Base-by-base conservation (phyloP, 23 tunicate genomes). In the Ciona savignyi region DNA sequence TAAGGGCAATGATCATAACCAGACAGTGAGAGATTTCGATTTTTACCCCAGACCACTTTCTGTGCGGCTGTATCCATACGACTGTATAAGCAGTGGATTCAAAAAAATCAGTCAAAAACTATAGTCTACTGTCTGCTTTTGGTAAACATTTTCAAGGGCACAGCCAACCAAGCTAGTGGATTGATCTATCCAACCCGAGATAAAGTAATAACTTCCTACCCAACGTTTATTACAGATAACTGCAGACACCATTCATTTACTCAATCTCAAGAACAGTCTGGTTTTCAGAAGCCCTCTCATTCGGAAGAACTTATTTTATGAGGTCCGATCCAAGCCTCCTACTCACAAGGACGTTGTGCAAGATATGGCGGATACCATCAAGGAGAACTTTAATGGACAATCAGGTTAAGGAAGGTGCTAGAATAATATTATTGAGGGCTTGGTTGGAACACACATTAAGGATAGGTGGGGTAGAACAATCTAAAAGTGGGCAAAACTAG, bases 231-330 rank as follows among this genome's bases (percentile, higher is more conserved):
- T 51, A 3, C 78, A 80, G 85, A 74, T 70, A 1, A 66, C 86
- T 11, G 32, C 26, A 2, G 86, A 82, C 56, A 75, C 80, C 21
- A 82, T 60, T 26, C 51, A 74, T 6, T 62, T 70, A 9, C 67
- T 82, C 35, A 75, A 75, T 32, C 67, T 82, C 1, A 32, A 67
- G 29, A 27, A 68, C 31, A 33, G 74, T 6, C 3, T 82, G 26
- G 80, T 82, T 26, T 67, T 82, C 42, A 76, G 74, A 66, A 27
- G 68, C 28, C 51, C 48, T 3, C 68, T 82, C 68, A 63, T 65
- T 35, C 34, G 86, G 27, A 23, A 33, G 23, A 82, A 82, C 66
- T 30, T 82, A 11, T 75, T 34, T 65, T 82, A 82, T 31, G 73
- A 67, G 27, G 76, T 82, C 29, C 66, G 78, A 23, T 3, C 67